These are phyloP conservation scores for Manis javanica DNA, from an alignment of 2,797 vertebrate species.

Conservation along the genomic window DNA sequence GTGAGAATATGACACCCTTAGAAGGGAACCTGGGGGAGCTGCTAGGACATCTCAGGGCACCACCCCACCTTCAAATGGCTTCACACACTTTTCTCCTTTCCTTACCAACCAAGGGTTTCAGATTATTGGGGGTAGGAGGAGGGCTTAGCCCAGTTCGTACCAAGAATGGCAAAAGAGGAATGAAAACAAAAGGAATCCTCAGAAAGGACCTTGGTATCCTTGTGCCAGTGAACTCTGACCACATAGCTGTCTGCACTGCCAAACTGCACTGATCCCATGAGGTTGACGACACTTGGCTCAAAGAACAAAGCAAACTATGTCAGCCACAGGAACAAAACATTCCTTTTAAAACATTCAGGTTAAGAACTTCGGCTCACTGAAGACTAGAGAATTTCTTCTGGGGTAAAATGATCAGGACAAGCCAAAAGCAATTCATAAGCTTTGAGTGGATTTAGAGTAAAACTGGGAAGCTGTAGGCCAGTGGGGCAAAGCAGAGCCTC, in stretches of 20 bases:
- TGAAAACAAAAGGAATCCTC: neutral
- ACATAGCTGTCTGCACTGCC: neutral
- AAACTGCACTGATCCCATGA: neutral
- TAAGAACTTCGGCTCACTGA: neutral
- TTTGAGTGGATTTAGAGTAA: neutral
- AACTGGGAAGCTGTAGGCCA: neutral
- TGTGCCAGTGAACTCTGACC: neutral
- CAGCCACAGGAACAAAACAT: neutral
- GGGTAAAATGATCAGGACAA: neutral
- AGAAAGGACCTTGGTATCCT: neutral
- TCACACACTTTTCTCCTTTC: neutral
- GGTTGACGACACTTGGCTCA: neutral
- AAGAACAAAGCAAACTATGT: slow-evolving; percentile 7
- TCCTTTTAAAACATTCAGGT: neutral
- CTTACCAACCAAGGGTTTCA: neutral
- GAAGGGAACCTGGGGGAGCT: neutral
- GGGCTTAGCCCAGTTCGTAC: neutral
- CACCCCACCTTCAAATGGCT: neutral
- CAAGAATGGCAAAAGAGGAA: neutral
- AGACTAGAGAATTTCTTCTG: neutral
- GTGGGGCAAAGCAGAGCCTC: neutral
- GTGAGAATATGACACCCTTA: neutral
- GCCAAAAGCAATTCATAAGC: neutral
- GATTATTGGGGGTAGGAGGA: neutral
- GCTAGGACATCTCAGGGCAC: neutral